Evolutionary conservation across 2,888 invertebrate genomes (phyloP).

Genomic region (Dilophus febrilis): DNA sequence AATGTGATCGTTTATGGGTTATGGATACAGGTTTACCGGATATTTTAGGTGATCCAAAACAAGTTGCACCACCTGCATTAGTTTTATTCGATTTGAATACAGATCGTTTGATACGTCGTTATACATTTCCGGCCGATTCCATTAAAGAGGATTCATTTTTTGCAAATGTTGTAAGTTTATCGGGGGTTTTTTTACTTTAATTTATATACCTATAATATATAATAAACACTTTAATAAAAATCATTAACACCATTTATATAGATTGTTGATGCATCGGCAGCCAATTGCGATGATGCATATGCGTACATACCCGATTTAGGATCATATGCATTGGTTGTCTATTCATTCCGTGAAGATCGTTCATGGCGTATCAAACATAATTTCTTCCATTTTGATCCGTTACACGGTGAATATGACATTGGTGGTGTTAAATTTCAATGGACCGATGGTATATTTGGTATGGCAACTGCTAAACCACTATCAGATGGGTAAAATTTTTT

Average conservation of each 20-base stretch:
- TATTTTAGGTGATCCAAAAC: constrained; percentile 47
- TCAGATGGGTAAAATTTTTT: constrained; percentile 33
- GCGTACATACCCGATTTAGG: constrained; percentile 66
- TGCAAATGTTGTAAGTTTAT: constrained; percentile 52
- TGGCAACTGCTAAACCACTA: constrained; percentile 46
- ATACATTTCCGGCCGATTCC: constrained; percentile 46
- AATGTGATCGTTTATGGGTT: constrained; percentile 67
- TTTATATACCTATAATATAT: constrained; percentile 1
- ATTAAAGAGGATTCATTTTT: constrained; percentile 61
- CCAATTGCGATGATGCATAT: constrained; percentile 55
- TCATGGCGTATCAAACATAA: constrained; percentile 68
- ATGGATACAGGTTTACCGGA: constrained; percentile 64
- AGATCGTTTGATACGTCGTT: constrained; percentile 49
- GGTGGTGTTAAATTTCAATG: constrained; percentile 70
- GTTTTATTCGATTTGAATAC: constrained; percentile 60
- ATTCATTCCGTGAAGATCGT: constrained; percentile 51
- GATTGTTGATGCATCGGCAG: constrained; percentile 51
- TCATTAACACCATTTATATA: too few species aligned
- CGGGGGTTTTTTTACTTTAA: constrained; percentile 1
- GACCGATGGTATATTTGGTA: constrained; percentile 67
- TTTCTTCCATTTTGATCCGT: constrained; percentile 69
- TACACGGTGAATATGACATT: constrained; percentile 57
- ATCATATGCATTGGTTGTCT: constrained; percentile 59
- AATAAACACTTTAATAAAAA: neutral
- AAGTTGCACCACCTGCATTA: constrained; percentile 43